Evolutionary conservation across 2,797 vertebrate species (phyloP).

Genomic region (Coluber constrictor): DNA sequence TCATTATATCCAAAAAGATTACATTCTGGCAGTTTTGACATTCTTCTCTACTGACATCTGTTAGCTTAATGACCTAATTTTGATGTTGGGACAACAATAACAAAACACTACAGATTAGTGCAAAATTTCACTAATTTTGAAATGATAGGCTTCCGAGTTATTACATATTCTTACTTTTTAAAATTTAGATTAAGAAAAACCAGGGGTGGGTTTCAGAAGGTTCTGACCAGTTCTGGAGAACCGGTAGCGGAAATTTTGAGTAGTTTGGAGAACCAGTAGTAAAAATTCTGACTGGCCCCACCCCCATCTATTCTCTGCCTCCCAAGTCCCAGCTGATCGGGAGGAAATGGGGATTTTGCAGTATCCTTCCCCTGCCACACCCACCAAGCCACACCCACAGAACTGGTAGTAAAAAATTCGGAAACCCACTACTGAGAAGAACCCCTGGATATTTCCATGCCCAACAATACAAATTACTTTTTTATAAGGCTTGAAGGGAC

Average conservation of each 20-base stretch:
- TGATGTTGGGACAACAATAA: not conserved
- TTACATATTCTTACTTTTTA: not conserved
- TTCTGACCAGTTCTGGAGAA: no score
- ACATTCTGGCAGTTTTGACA: not conserved
- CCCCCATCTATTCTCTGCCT: no score
- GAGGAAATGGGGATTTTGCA: no score
- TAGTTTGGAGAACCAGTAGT: no score
- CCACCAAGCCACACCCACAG: no score
- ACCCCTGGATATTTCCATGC: not conserved
- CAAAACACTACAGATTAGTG: not conserved
- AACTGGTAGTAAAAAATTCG: no score
- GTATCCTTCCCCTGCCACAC: no score
- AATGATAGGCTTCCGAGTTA: not conserved
- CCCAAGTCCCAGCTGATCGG: no score
- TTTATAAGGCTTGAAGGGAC: not conserved
- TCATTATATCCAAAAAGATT: not conserved
- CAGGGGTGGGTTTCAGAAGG: no score
- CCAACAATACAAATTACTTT: not conserved
- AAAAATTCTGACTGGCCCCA: no score
- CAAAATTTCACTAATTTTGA: not conserved
- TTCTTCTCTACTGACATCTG: not conserved
- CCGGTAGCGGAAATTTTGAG: no score
- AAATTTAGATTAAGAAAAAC: not conserved
- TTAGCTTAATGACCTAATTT: not conserved
- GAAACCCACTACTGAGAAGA: not conserved